Evolutionary conservation across 2,797 vertebrate species (phyloP).

Genomic region (Sebastes miniatus): DNA sequence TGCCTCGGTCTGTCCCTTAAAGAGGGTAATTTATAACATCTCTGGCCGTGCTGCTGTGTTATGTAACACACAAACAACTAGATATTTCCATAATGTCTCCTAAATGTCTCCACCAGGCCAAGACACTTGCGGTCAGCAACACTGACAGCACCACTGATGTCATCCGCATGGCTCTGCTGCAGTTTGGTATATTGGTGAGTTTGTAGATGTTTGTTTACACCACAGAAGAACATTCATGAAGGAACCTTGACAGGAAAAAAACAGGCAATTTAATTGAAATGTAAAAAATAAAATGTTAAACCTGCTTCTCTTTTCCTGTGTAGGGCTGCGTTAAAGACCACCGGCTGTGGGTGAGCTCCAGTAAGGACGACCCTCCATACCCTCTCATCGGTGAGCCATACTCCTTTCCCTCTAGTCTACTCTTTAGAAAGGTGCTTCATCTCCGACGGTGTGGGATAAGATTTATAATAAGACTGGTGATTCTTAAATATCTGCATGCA

Average conservation of each 20-base stretch:
- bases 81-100: constrained; percentile 14
- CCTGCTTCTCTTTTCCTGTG: background rate
- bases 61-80: background rate
- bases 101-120: constrained; percentile 82
- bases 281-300: background rate
- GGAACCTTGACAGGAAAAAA: background rate
- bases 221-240: background rate
- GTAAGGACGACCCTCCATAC: constrained; percentile 92
- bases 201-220: background rate
- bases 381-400: constrained; percentile 92
- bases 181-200: constrained; percentile 92
- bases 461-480: background rate
- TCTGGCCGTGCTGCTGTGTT: background rate
- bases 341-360: constrained; percentile 94
- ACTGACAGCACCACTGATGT: constrained; percentile 89
- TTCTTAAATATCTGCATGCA: background rate
- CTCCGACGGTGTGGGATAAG: background rate
- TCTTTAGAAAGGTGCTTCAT: background rate
- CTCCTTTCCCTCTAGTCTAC: background rate
- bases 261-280: background rate
- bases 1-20: background rate
- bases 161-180: constrained; percentile 88
- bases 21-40: background rate
- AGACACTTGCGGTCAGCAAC: constrained; percentile 90
- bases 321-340: constrained; percentile 92